Base-by-base conservation (phyloP, 1,140 invertebrate genomes). In the Drosophila auraria region DNA sequence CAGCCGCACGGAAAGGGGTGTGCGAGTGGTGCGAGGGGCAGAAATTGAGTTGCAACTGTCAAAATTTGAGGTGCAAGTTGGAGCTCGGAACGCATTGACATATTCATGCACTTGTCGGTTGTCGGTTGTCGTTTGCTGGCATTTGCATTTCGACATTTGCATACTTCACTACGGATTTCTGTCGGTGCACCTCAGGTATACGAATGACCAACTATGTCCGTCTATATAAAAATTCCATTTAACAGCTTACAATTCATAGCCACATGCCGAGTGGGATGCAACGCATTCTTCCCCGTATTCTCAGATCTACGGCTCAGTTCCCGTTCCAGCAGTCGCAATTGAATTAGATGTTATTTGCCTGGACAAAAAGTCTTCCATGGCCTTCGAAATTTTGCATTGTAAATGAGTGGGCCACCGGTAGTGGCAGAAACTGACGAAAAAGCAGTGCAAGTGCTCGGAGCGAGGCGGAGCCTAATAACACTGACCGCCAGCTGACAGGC, bases 101-200 rank as follows among this genome's bases (percentile, higher is more conserved):
- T 83, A 82, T 82, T 83, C 76, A 82, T 82, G 59, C 63, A 78
- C 60, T 82, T 64, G 68, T 82, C 78, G 42, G 64, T 59, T 49
- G 40, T 27, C 54, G 62, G 45, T 76, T 62, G 66, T 65, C 70
- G 82, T 49, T 68, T 45, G 72, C 40, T 75, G 82, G 69, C 78
- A 84, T 84, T 84, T 84, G 77, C 82, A 86, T 86, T 86, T 53
- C 68, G 69, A 36, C 69, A 86, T 86, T 86, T 86, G 79, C 82
- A 86, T 86, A 86, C 51, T 66, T 78, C 74, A 66, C 82, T 61
- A 70, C 84, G 82, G 74, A 86, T 81, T 80, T 83, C 78, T 86
- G 81, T 75, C 75, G 61, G 51, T 76, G 54, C 53, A 72, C 64
- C 50, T 62, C 57, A 61, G 72, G 47, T 54, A 66, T 23, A 42